Conservation (phyloP, 2,797 vertebrate genomes). For the Labroides dimidiatus region DNA sequence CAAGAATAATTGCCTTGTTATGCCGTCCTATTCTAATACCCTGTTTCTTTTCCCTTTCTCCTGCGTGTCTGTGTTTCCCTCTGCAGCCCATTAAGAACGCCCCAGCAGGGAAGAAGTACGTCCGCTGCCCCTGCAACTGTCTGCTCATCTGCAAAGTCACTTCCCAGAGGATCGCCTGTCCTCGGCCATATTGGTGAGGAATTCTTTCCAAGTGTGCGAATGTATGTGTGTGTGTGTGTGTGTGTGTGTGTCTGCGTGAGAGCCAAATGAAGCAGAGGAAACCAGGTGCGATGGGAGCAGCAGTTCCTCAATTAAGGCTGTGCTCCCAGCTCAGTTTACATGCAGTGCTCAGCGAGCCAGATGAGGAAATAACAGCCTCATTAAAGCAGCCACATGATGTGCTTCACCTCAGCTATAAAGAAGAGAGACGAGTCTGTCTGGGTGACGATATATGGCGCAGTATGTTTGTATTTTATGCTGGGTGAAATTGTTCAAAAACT, state of each 20-base stretch:
- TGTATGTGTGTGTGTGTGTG: constrained; percentile 19
- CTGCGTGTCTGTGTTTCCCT: constrained; percentile 62
- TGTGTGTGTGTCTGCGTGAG: constrained; percentile 19
- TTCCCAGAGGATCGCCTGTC: constrained; percentile 94
- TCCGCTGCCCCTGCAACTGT: constrained; percentile 95
- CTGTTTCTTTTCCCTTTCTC: constrained; percentile 30
- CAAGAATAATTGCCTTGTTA: constrained; percentile 65
- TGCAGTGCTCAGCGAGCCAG: constrained; percentile 52
- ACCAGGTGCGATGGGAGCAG: constrained; percentile 57
- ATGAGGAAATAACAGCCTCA: constrained; percentile 63
- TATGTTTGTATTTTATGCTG: background rate
- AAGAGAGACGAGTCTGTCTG: background rate
- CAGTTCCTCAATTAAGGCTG: constrained; percentile 60
- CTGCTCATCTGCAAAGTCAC: constrained; percentile 97
- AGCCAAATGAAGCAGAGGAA: constrained; percentile 53
- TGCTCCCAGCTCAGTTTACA: constrained; percentile 60
- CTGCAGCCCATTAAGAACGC: constrained; percentile 95
- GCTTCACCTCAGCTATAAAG: constrained; percentile 38
- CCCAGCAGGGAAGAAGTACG: constrained; percentile 94
- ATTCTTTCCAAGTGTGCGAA: constrained; percentile 18
- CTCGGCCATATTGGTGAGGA: constrained; percentile 92
- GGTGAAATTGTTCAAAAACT: too few species aligned
- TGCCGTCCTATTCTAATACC: constrained; percentile 43
- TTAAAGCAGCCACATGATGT: constrained; percentile 48
- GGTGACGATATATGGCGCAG: background rate